phyloP scores from a whole-genome alignment of 2,113 vertebrate species.

The Chloropsis hardwickii region DNA sequence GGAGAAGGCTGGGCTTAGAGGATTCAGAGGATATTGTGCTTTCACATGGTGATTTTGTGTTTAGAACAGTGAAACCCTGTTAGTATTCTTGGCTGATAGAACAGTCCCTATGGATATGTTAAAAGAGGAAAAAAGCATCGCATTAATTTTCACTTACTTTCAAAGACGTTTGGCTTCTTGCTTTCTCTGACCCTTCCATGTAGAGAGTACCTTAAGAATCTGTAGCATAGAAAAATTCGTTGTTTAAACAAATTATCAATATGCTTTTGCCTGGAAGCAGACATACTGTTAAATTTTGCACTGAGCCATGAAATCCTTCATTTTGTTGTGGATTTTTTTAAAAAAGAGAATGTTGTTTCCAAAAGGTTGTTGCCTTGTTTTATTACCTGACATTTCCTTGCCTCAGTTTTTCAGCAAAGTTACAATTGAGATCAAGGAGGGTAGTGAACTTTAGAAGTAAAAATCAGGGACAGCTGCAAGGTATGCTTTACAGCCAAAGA shows the following conservation, averaged over 20 bases:
- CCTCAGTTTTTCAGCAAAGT: not conserved
- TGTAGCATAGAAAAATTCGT: not conserved
- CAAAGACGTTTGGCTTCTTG: not conserved
- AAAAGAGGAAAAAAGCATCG: not conserved
- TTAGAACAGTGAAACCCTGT: not conserved
- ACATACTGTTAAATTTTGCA: not conserved
- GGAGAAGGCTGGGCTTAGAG: not conserved
- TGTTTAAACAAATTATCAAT: not conserved
- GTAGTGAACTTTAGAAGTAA: not conserved
- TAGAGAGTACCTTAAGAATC: not conserved
- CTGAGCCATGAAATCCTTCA: not conserved
- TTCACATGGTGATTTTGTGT: not conserved
- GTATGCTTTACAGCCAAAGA: not conserved
- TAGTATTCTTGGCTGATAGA: not conserved
- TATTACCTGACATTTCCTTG: not conserved
- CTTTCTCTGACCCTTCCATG: not conserved
- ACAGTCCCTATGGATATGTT: not conserved
- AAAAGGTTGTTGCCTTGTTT: not conserved
- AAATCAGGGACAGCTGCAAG: constrained; percentile 7
- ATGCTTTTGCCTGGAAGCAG: not conserved
- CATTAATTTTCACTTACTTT: not conserved
- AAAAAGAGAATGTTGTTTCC: not conserved
- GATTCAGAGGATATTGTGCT: too few species aligned
- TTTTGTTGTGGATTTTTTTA: not conserved
- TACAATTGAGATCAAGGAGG: not conserved